Conservation (phyloP, 2,888 invertebrate species). For the Lithosia quadra region DNA sequence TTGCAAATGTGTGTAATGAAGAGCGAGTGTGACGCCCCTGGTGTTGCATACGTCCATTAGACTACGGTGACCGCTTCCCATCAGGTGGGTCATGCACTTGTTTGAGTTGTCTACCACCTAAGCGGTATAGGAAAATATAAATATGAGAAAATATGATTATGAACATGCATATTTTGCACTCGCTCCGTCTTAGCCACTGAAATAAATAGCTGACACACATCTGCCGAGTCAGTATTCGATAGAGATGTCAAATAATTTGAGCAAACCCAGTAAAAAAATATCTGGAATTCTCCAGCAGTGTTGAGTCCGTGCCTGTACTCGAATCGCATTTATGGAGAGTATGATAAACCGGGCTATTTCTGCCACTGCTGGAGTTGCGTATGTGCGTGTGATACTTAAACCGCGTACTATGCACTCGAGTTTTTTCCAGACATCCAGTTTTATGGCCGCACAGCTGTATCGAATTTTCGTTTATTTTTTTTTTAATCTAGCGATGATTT, state of each 20-base stretch:
- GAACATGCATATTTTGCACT: conserved; percentile 28
- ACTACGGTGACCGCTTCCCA: no score
- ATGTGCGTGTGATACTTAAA: conserved; percentile 39
- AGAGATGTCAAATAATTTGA: conserved; percentile 11
- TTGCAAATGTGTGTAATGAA: not conserved
- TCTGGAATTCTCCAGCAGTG: conserved; percentile 70
- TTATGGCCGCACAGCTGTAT: not conserved
- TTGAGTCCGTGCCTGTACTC: conserved; percentile 71
- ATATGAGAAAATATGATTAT: conserved; percentile 20
- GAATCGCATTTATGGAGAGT: conserved; percentile 75
- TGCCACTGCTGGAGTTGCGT: conserved; percentile 56
- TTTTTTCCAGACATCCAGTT: conserved; percentile 26
- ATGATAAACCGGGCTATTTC: conserved; percentile 80
- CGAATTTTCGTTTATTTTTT: conserved; percentile 1
- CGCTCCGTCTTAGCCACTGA: conserved; percentile 18
- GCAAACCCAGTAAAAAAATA: conserved; percentile 11
- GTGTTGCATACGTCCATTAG: no score
- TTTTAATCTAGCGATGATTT: not conserved
- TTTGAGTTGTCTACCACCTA: no score
- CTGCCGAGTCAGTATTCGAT: not conserved
- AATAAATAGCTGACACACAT: conserved; percentile 9
- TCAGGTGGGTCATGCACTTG: no score
- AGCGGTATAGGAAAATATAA: no score
- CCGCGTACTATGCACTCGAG: conserved; percentile 43
- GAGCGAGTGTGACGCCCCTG: no score